Evolutionary conservation across 2,113 vertebrate species (phyloP), one percentile per base, ranked within the genome.

Genomic region (Platysteira castanea): DNA sequence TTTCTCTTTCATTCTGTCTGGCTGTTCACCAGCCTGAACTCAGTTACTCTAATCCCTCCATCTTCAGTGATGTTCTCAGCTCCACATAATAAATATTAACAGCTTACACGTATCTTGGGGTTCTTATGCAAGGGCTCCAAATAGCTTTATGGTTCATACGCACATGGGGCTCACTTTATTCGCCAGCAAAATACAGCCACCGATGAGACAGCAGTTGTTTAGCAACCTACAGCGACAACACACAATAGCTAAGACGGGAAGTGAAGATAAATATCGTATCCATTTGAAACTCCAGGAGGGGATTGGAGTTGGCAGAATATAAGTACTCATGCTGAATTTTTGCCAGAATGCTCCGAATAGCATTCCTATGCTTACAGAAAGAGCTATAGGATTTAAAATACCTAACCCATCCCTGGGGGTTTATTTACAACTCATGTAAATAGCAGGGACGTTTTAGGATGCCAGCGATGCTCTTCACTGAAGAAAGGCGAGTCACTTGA

Each of bases 81-180:
- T 95, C 76, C 92, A 77, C 75, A 71, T 87, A 96, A 96, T 96
- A 96, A 96, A 97, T 96, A 95, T 90, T 93, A 96, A 94, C 88
- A 90, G 93, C 92, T 94, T 96, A 96, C 96, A 95, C 2, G 44
- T 68, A 96, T 92, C 96, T 96, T 63, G 95, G 85, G 90, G 87
- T 96, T 94, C 95, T 93, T 84, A 84, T 78, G 93, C 92, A 93
- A 90, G 96, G 83, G 46, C 71, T 96, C 95, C 90, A 77, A 90
- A 95, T 56, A 92, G 88, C 86, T 93, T 93, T 88, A 82, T n/a
- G 73, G 90, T 89, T 96, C 88, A 47, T 64, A 81, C 1, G 41
- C 87, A 52, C 90, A 81, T 2, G 56, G 75, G 85, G 92, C 79
- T 93, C 71, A 4, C 88, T 90, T 75, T 53, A 87, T 86, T 89